Base-by-base conservation (phyloP, 1,140 invertebrate species). In the Doryteuthis pealeii region DNA sequence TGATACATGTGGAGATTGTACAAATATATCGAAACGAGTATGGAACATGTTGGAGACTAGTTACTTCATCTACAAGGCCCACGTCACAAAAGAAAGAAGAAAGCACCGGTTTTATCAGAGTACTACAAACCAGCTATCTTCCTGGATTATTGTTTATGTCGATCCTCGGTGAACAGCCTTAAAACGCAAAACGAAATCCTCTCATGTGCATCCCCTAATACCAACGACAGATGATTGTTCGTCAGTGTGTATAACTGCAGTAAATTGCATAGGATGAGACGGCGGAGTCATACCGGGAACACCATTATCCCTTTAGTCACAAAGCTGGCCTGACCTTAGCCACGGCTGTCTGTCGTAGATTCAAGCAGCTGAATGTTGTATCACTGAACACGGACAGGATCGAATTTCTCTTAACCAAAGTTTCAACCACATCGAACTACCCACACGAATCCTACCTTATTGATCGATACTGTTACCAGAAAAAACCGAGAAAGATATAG, bases 401-500 rank as follows among this genome's bases (percentile, higher is more conserved):
- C 54, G 1, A 62, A 22, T 22, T 62, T 62, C 18, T 22, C 54
- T 6, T n/a, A 14, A 62, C 54, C 54, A 5, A 22, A 62, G 26
- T n/a, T 28, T n/a, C 18, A 15, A 62, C 26, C 54, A 62, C 1
- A 62, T 62, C 54, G 22, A 62, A 62, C 54, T 62, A 22, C 54
- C 18, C 18, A 5, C 5, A 28, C n/a, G n/a, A n/a, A n/a, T 49
- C 18, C 54, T 5, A 62, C 12, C 5, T 62, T 62, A n/a, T n/a
- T 62, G 18, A 5, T 62, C 54, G 5, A 28, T 62, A 22, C 10
- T 18, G 6, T 62, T 14, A 5, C 54, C 54, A 62, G 54, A 62
- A 62, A 18, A 62, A 2, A 28, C 18, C 54, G 54, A 62, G 10
- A 18, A 62, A 30, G 74, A 65, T 78, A 80, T 89, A 89, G 79